phyloP scores from a whole-genome alignment of 2,113 vertebrate genomes.

The Chloroceryle aenea region DNA sequence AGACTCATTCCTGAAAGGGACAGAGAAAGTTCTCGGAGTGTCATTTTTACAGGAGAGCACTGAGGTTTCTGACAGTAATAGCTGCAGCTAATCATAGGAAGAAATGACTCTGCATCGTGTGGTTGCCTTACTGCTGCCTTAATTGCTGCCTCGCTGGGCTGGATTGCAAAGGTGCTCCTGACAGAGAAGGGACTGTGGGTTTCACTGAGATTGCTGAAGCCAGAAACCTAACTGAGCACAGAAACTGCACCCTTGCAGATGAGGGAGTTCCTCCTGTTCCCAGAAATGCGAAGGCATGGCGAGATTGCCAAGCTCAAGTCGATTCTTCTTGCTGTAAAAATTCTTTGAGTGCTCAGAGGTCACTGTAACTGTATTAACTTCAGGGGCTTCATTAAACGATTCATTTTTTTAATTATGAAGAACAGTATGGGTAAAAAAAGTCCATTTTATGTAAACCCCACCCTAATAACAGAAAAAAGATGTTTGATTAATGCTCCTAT shows the following conservation, averaged over 20 bases:
- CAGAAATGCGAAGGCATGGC: neutral
- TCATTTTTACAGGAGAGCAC: neutral
- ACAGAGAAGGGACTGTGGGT: neutral
- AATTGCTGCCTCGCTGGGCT: neutral
- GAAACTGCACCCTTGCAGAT: neutral
- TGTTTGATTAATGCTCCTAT: neutral
- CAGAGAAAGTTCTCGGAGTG: neutral
- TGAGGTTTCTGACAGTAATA: neutral
- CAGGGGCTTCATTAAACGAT: conserved; percentile 9
- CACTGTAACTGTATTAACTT: conserved; percentile 1
- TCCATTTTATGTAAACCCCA: neutral
- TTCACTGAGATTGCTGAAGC: neutral
- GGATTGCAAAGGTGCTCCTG: neutral
- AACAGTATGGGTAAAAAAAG: neutral
- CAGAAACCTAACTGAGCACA: neutral
- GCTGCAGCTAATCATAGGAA: neutral
- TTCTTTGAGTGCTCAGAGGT: neutral
- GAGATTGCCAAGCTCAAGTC: neutral
- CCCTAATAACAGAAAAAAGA: neutral
- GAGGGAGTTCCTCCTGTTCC: neutral
- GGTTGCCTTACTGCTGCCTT: neutral
- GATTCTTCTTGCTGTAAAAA: neutral
- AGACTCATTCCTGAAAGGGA: neutral
- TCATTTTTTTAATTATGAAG: conserved; percentile 30
- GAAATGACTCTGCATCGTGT: neutral